A percentile compares a stretch with the other conserved stretches of the same genome.
Evolutionary conservation across 2,888 invertebrate species (phyloP).

Genomic region (Sisyra nigra): DNA sequence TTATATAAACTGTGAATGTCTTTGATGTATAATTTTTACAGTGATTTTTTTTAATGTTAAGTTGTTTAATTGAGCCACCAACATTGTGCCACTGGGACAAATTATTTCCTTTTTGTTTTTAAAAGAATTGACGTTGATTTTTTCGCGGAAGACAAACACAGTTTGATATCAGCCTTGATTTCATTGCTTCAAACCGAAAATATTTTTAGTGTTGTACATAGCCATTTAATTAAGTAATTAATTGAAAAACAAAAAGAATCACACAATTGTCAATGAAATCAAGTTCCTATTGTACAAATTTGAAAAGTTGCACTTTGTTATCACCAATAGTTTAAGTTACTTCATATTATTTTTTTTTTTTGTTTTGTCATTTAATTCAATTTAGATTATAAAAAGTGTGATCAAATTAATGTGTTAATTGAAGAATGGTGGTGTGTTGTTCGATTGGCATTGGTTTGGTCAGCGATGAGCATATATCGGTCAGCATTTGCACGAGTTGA

Average conservation of each 20-base stretch:
- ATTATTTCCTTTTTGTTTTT: neutral
- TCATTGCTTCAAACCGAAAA: neutral
- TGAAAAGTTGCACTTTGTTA: neutral
- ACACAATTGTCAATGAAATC: neutral
- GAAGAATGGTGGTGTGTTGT: neutral
- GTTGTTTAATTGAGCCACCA: neutral
- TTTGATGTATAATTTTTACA: neutral
- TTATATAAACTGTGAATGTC: neutral
- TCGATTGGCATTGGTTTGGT: too few species aligned
- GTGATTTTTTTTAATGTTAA: neutral
- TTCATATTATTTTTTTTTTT: neutral
- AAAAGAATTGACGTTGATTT: neutral
- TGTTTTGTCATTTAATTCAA: slow-evolving; percentile 1
- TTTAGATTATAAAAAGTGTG: neutral
- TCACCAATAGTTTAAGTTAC: neutral
- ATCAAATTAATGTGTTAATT: too few species aligned
- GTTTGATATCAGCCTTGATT: neutral
- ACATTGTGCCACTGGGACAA: neutral
- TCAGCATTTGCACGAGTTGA: neutral
- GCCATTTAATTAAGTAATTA: neutral
- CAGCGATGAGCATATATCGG: neutral
- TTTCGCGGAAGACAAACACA: neutral
- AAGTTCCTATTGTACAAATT: slow-evolving; percentile 3
- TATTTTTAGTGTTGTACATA: neutral
- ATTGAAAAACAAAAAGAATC: neutral